A percentile compares a stretch with the other conserved stretches of the same genome.
These are phyloP conservation scores for Gadus macrocephalus DNA, from an alignment of 2,113 vertebrate species.

Conservation along the genomic window DNA sequence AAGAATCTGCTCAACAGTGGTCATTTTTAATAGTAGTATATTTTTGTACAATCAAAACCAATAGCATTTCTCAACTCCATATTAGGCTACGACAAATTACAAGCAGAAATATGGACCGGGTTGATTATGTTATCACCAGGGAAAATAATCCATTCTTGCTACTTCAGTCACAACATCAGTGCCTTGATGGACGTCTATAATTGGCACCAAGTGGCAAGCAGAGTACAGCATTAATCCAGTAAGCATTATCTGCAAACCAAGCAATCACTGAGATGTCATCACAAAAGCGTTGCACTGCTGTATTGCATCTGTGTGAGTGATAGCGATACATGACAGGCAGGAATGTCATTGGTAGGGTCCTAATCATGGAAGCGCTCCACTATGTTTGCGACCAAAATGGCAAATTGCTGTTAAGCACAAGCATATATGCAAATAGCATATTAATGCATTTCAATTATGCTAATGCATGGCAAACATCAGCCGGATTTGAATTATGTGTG, in stretches of 20 bases:
- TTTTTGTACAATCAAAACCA: too few species aligned
- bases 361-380: neutral
- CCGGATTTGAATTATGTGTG: neutral
- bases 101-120: too few species aligned
- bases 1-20: too few species aligned
- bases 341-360: neutral
- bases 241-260: neutral
- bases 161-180: too few species aligned
- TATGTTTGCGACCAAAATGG: neutral
- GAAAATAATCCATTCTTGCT: too few species aligned
- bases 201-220: neutral
- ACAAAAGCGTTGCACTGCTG: neutral
- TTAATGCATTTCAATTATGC: constrained; percentile 7
- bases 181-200: too few species aligned
- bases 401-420: neutral
- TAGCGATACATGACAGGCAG: neutral
- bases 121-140: too few species aligned
- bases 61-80: too few species aligned
- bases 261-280: neutral
- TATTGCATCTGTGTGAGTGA: neutral
- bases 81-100: too few species aligned
- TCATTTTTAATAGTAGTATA: too few species aligned
- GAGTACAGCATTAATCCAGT: neutral
- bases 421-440: constrained; percentile 3
- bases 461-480: constrained; percentile 17